phyloP scores from a whole-genome alignment of 2,113 vertebrate species.

The Lasiurus cinereus region DNA sequence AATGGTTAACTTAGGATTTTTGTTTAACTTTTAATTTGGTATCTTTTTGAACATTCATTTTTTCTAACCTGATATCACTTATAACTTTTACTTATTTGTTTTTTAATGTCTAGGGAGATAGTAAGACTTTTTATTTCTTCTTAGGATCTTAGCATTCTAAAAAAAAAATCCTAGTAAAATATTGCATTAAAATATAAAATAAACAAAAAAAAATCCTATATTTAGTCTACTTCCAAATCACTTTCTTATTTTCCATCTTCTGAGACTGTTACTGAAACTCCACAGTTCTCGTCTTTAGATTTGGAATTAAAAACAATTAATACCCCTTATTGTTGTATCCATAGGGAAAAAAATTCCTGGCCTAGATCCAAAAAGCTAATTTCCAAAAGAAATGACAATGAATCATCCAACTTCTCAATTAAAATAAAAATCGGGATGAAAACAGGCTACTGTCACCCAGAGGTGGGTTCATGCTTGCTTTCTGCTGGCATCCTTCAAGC shows the following conservation, averaged over 20 bases:
- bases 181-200: background rate
- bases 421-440: constrained; percentile 40
- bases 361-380: constrained; percentile 32
- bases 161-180: background rate
- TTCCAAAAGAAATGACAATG: constrained; percentile 54
- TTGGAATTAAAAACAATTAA: constrained; percentile 31
- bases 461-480: background rate
- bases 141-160: constrained; percentile 26
- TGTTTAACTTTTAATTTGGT: background rate
- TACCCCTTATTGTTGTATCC: background rate
- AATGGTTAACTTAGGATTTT: background rate
- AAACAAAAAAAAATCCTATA: background rate
- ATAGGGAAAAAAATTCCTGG: background rate
- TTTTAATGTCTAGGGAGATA: constrained; percentile 1
- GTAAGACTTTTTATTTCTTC: background rate
- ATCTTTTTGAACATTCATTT: background rate
- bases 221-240: background rate
- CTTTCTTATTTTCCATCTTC: constrained; percentile 11
- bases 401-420: constrained; percentile 12
- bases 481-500: background rate
- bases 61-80: background rate
- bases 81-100: background rate
- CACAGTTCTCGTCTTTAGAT: background rate
- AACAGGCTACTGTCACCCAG: constrained; percentile 46
- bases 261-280: background rate